Evolutionary conservation across 2,888 invertebrate species (phyloP).

Genomic region (Bombylius discolor): DNA sequence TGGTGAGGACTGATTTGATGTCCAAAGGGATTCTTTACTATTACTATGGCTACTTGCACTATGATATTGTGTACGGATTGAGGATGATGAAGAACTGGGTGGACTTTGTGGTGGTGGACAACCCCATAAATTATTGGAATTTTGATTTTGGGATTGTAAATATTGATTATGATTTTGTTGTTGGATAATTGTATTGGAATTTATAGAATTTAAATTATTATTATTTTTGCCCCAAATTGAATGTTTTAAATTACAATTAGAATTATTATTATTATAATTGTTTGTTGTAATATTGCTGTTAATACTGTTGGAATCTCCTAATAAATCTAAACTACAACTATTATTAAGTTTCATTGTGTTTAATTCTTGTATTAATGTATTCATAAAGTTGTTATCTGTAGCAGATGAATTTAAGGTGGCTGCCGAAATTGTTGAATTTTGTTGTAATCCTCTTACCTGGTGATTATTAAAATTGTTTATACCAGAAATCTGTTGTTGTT

Average conservation of each 20-base stretch:
- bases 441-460: constrained; percentile 9
- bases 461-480: constrained; percentile 17
- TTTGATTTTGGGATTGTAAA: constrained; percentile 6
- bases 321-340: constrained; percentile 16
- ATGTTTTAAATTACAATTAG: constrained; percentile 11
- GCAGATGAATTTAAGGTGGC: constrained; percentile 1
- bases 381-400: constrained; percentile 19
- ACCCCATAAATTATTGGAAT: constrained; percentile 28
- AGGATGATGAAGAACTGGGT: constrained; percentile 4
- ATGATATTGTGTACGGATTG: constrained; percentile 17
- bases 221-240: constrained; percentile 9
- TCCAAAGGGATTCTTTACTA: constrained; percentile 35
- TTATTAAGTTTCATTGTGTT: constrained; percentile 22
- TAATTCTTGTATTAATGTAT: constrained; percentile 24
- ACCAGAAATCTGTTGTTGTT: constrained; percentile 28
- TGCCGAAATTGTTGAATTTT: constrained; percentile 12
- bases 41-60: constrained; percentile 26
- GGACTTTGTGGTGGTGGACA: constrained; percentile 20
- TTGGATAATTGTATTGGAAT: constrained; percentile 13
- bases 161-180: constrained; percentile 10
- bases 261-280: constrained; percentile 25
- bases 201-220: too few species aligned
- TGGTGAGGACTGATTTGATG: constrained; percentile 30
- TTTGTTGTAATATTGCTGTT: constrained; percentile 5
- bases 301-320: constrained; percentile 22